Evolutionary conservation across 2,797 vertebrate species (phyloP).

Genomic region (Eulemur mongoz): DNA sequence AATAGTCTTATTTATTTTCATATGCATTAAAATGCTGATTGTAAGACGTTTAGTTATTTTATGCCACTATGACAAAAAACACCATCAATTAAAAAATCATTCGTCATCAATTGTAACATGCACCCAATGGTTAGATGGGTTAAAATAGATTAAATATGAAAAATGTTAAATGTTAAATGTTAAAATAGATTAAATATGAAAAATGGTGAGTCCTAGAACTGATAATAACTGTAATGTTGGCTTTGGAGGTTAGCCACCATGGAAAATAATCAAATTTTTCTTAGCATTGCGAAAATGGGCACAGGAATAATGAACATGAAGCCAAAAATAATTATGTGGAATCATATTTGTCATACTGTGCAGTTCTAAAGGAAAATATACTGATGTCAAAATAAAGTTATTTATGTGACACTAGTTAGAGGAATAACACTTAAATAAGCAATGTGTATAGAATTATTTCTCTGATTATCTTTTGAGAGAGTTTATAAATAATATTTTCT

Average conservation of each 20-base stretch:
- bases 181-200: background rate
- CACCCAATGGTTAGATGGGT: no score
- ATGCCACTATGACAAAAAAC: background rate
- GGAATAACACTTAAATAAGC: background rate
- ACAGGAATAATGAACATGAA: background rate
- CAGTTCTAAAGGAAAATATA: background rate
- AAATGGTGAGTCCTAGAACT: background rate
- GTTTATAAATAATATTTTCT: background rate
- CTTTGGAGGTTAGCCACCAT: background rate
- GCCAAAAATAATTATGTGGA: background rate
- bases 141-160: background rate
- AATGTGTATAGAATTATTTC: background rate
- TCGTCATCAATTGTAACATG: background rate
- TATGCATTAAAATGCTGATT: background rate
- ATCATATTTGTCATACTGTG: background rate
- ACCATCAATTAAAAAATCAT: background rate
- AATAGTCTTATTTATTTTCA: background rate
- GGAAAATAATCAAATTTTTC: background rate
- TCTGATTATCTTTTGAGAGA: background rate
- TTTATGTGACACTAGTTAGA: background rate
- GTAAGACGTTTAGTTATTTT: background rate
- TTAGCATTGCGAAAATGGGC: background rate
- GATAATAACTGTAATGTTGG: background rate
- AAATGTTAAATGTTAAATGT: background rate
- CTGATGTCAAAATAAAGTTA: background rate